phyloP scores from a whole-genome alignment of 2,113 vertebrate species.

The Lycaon pictus region DNA sequence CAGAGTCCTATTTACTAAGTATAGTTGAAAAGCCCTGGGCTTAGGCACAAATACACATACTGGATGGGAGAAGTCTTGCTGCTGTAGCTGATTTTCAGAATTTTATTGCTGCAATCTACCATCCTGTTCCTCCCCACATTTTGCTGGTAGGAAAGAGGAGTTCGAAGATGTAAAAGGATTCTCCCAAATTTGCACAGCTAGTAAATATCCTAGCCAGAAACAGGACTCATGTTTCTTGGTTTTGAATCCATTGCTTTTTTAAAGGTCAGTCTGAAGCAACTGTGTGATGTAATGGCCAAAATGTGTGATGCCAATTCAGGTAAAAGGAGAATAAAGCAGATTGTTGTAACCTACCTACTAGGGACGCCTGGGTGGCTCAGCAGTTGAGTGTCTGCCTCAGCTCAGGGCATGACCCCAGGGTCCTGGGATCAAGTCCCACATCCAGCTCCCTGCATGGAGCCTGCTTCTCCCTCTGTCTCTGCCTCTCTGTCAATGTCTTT shows the following conservation, averaged over 20 bases:
- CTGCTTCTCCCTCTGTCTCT: too few relatives aligned
- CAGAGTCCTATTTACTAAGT: background rate
- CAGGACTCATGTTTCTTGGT: background rate
- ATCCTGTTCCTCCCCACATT: background rate
- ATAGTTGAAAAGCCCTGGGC: background rate
- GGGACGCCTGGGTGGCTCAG: too few relatives aligned
- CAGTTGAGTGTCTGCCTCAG: too few relatives aligned
- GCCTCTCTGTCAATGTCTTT: too few relatives aligned
- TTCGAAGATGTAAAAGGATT: background rate
- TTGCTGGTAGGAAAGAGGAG: background rate
- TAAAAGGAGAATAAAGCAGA: conserved; percentile 4
- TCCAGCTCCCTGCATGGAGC: too few relatives aligned
- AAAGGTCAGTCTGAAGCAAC: background rate
- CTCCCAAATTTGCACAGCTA: background rate
- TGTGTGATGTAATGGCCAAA: background rate
- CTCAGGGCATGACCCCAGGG: too few relatives aligned
- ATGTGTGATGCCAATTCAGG: background rate
- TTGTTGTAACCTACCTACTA: background rate
- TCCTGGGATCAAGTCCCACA: too few relatives aligned
- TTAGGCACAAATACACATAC: background rate
- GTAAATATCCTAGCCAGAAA: background rate
- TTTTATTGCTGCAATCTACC: background rate
- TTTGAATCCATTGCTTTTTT: background rate
- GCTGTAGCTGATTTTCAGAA: background rate
- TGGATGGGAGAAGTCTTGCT: background rate